phyloP scores from a whole-genome alignment of 2,797 vertebrate genomes.

The Poeciliopsis turneri region DNA sequence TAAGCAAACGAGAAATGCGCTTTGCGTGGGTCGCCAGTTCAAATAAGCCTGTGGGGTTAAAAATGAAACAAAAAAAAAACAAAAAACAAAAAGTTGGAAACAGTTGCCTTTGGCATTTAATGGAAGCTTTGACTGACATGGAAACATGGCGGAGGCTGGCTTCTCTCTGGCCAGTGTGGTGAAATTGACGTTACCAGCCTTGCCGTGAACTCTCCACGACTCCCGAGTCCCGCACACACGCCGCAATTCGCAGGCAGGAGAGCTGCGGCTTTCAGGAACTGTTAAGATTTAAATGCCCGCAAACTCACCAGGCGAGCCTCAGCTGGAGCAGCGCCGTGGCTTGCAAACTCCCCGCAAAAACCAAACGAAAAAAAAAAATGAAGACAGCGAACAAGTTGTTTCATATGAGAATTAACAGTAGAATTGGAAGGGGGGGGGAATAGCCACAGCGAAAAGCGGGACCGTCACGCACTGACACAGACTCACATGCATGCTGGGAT shows the following conservation, averaged over 20 bases:
- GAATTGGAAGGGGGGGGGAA: not conserved
- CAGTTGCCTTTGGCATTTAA: constrained; percentile 25
- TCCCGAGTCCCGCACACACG: constrained; percentile 36
- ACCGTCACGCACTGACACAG: constrained; percentile 1
- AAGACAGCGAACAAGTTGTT: constrained; percentile 49
- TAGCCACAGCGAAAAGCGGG: not conserved
- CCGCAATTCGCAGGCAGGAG: constrained; percentile 15
- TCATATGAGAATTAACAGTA: constrained; percentile 29
- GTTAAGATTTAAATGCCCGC: not conserved
- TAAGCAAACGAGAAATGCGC: not conserved
- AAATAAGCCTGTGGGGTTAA: not conserved
- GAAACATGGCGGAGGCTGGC: constrained; percentile 70
- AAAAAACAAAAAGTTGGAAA: constrained; percentile 64
- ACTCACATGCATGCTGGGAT: constrained; percentile 23
- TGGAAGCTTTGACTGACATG: constrained; percentile 39
- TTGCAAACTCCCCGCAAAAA: constrained; percentile 24
- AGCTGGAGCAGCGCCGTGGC: constrained; percentile 20
- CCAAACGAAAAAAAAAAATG: constrained; percentile 8
- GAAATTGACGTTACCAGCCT: constrained; percentile 24
- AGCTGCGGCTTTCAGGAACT: constrained; percentile 4
- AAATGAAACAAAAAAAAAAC: not conserved
- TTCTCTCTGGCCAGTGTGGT: constrained; percentile 22
- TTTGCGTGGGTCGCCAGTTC: constrained; percentile 21
- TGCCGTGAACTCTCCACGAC: constrained; percentile 55
- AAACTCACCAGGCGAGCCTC: constrained; percentile 38